Base-by-base conservation (phyloP, 2,113 vertebrate species). In the Chaenogobius annularis region DNA sequence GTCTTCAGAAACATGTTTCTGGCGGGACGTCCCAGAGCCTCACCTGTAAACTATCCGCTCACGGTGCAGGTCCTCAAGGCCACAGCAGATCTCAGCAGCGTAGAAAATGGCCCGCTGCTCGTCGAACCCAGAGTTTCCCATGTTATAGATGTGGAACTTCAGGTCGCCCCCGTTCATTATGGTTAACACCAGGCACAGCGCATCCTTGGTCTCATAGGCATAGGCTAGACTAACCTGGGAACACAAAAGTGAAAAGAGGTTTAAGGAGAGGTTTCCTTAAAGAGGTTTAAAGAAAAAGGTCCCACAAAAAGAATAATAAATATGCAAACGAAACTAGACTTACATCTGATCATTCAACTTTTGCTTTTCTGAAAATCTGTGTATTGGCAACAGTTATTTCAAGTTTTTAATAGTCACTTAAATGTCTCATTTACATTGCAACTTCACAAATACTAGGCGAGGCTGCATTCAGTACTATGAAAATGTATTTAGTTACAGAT, bases 81-180 rank as follows among this genome's bases (percentile, higher is more conserved):
- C 97, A 59, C 95, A 96, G 90, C 94, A 96, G 81, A 98, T 92
- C 82, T 98, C 96, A 15, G 96, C 96, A 68, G 96, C 95, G 54
- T 97, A 98, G 91, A 97, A 96, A 74, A 98, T 91, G 26, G 96
- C 95, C 37, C 96, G 92, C 88, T 94, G 92, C 83, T 97, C 95
- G 19, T 96, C 95, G 19, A 98, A 94, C 83, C 97, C 97, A 0
- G 95, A 95, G 79, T 92, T 93, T 63, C 96, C 97, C 94, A 96
- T 93, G 88, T 96, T 96, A 89, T 96, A 95, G 79, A 98, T 98
- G 91, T 98, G 96, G 81, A 97, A 98, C 87, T 96, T 97, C 75
- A 98, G 92, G 91, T 97, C 96, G 0, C 96, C 96, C 44, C 96
- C 95, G 46, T 96, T 97, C 96, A 97, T 97, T 83, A 98, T 93